Base-by-base conservation (phyloP, 92 coral and sea anemone genomes). In the Meandrina meandrites region DNA sequence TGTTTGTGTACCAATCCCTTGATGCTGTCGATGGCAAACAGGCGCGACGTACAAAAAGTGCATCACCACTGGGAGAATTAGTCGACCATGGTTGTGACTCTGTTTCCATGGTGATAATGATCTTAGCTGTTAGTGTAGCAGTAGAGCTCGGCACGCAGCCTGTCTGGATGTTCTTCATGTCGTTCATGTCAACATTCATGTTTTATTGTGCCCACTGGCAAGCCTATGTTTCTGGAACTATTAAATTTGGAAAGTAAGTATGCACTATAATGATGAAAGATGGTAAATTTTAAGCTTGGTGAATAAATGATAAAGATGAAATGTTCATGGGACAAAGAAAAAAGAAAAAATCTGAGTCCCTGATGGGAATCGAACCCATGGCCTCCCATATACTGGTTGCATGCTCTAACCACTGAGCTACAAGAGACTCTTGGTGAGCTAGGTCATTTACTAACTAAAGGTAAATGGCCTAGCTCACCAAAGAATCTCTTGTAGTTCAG, bases 11-110 rank as follows among this genome's bases (percentile, higher is more conserved):
- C 51, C 99, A 96, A 74, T 95, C 99, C 1, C 89, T 96, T 64
- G 99, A 96, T 90, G 99, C 99, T 35, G 89, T 95, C 56, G 99
- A 96, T 76, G 99, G 99, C 51, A 96, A 96, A 75, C 99, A 96
- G 84, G 99, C 99, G 0, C 99, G 99, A 1, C 92, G 99, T 51
- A 96, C 99, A 77, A 90, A 86, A 27, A 79, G 89, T 72, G 94
- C 91, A 53, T 96, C 99, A 13, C 99, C 99, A 22, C 90, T 96
- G 51, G 99, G 99, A 31, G 99, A 96, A 80, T 91, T 96, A 34
- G 91, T 96, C 28, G 99, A 96, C 89, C 99, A 96, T 93, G 99
- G 99, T 37, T 96, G 98, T 93, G 99, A 96, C 87, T 92, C 99
- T 4, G 67, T 95, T 56, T 93, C 97, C 28, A 90, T 96, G 98